Evolutionary conservation across 2,888 invertebrate genomes (phyloP).

Genomic region (Emmelina monodactyla): DNA sequence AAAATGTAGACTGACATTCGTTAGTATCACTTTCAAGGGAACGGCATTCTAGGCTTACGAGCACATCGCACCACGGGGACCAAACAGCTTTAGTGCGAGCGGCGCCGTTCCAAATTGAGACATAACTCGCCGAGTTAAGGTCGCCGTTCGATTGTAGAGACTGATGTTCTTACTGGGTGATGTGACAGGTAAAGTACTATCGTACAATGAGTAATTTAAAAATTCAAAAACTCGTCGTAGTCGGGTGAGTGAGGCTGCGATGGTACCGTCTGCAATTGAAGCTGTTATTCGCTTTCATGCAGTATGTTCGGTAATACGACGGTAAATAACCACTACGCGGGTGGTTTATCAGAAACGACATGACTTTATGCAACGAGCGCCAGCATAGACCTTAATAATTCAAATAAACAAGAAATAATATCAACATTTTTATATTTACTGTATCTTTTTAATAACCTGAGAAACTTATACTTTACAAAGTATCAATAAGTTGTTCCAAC

Average conservation of each 20-base stretch:
- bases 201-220: conserved; percentile 68
- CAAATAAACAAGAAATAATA: no score
- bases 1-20: conserved; percentile 61
- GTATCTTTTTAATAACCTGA: no score
- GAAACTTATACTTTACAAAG: no score
- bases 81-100: conserved; percentile 26
- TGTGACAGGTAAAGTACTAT: conserved; percentile 55
- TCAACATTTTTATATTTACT: no score
- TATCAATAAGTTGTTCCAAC: no score
- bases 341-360: no score
- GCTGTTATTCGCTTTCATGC: conserved; percentile 49
- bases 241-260: conserved; percentile 48
- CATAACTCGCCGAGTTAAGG: conserved; percentile 38
- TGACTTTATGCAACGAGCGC: no score
- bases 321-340: no score
- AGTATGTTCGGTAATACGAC: conserved; percentile 25
- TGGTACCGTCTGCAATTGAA: conserved; percentile 56
- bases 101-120: conserved; percentile 32
- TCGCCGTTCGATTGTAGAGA: conserved; percentile 37
- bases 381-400: no score
- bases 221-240: conserved; percentile 67
- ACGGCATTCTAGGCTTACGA: conserved; percentile 51
- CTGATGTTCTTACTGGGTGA: conserved; percentile 25
- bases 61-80: conserved; percentile 25
- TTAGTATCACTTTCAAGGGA: conserved; percentile 49